These are phyloP conservation scores for Rhinoptilus africanus DNA, from an alignment of 2,113 vertebrate species.

Conservation along the genomic window DNA sequence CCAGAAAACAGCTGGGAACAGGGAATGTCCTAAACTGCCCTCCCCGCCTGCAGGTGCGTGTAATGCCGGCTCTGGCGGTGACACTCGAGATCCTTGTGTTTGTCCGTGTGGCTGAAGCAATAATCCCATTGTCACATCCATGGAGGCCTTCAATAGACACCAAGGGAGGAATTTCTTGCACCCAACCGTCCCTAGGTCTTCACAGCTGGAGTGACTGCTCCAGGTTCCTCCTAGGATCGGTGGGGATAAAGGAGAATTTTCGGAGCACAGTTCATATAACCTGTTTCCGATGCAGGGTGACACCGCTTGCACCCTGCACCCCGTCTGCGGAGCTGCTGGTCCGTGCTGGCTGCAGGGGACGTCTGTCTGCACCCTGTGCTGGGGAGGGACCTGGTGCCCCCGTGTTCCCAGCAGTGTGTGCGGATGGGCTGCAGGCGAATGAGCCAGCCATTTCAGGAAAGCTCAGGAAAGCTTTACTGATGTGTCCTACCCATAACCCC, in stretches of 20 bases:
- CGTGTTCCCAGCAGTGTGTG: background rate
- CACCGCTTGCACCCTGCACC: background rate
- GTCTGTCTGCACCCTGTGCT: rapidly evolving
- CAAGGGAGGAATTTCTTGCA: background rate
- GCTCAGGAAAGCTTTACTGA: background rate
- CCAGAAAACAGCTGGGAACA: background rate
- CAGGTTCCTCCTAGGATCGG: background rate
- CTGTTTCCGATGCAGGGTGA: background rate
- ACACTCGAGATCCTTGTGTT: background rate
- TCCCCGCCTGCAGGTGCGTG: background rate
- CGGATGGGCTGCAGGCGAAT: background rate
- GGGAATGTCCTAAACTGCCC: background rate
- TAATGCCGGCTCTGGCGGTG: background rate
- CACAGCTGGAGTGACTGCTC: background rate
- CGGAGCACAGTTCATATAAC: background rate
- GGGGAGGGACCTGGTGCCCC: background rate
- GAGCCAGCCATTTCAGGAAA: background rate
- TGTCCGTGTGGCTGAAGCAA: background rate
- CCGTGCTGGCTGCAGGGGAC: background rate
- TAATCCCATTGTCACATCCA: background rate
- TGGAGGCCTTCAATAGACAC: background rate
- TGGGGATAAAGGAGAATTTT: background rate
- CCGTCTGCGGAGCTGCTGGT: background rate
- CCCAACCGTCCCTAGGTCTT: background rate
- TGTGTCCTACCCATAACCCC: background rate